A percentile compares a stretch with the other conserved stretches of the same genome.
These are phyloP conservation scores for Drosophila mettleri DNA, from an alignment of 2,888 invertebrate genomes.

Conservation along the genomic window DNA sequence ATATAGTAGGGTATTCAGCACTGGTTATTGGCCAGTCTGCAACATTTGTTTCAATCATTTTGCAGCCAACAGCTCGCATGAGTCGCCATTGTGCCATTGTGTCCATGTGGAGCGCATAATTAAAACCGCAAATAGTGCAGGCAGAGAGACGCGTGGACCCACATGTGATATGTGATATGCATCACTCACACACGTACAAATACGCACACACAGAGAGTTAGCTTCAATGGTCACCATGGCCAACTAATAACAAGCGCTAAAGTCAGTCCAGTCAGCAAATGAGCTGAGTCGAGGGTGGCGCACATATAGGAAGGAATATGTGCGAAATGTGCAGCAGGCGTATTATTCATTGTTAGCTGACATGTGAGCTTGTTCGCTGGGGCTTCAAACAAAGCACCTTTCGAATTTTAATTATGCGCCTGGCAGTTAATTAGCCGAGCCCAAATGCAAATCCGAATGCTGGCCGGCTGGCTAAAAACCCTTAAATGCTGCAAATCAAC, in stretches of 20 bases:
- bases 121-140: constrained; percentile 62
- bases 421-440: constrained; percentile 52
- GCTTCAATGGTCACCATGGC: constrained; percentile 48
- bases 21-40: constrained; percentile 25
- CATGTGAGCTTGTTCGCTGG: constrained; percentile 40
- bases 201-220: constrained; percentile 4
- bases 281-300: constrained; percentile 23
- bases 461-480: constrained; percentile 15
- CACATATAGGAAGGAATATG: not conserved
- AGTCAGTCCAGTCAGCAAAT: constrained; percentile 50
- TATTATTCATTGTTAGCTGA: constrained; percentile 53
- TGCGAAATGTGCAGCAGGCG: constrained; percentile 5
- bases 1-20: constrained; percentile 39
- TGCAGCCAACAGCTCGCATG: constrained; percentile 27
- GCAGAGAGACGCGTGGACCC: constrained; percentile 14
- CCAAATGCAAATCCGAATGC: constrained; percentile 22
- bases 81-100: constrained; percentile 52
- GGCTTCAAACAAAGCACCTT: constrained; percentile 14
- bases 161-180: constrained; percentile 27
- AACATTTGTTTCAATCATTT: constrained; percentile 58
- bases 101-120: constrained; percentile 51
- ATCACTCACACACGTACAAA: constrained; percentile 9
- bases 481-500: constrained; percentile 24
- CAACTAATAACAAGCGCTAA: constrained; percentile 49
- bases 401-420: constrained; percentile 60